These are phyloP conservation scores for Malurus cyaneus DNA, from an alignment of 2,113 vertebrate genomes.

Conservation along the genomic window DNA sequence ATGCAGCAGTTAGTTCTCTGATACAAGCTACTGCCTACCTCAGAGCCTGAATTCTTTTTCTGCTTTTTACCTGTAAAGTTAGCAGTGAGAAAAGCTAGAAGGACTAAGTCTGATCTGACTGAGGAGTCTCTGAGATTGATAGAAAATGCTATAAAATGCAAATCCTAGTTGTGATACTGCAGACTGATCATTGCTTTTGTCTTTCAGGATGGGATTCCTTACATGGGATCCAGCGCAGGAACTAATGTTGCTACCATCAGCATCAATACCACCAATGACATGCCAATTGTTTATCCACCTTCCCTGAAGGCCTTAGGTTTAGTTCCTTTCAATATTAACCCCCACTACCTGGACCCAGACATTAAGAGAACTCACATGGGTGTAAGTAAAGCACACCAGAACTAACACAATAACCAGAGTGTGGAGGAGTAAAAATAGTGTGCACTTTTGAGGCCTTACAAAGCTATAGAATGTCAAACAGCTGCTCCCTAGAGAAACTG, in stretches of 20 bases:
- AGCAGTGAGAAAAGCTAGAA: not conserved
- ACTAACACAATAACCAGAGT: not conserved
- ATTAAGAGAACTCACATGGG: constrained; percentile 84
- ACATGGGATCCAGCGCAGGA: constrained; percentile 87
- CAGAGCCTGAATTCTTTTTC: not conserved
- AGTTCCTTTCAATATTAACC: constrained; percentile 90
- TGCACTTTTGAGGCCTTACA: not conserved
- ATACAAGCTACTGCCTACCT: not conserved
- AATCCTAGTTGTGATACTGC: not conserved
- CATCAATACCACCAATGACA: constrained; percentile 89
- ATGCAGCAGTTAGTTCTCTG: not conserved
- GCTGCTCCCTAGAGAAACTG: not conserved
- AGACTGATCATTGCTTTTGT: not conserved
- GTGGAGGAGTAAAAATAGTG: fast-evolving
- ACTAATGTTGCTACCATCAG: constrained; percentile 84
- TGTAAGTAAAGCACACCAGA: constrained; percentile 65
- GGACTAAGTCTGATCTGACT: not conserved
- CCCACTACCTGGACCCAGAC: constrained; percentile 84
- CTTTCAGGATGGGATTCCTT: constrained; percentile 83
- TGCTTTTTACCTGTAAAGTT: not conserved
- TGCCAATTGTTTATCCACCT: constrained; percentile 87
- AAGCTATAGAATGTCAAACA: not conserved
- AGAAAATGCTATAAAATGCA: not conserved
- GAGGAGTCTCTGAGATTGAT: not conserved
- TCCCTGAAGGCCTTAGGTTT: constrained; percentile 81